A percentile compares a stretch with the other conserved stretches of the same genome.
Evolutionary conservation across 2,113 vertebrate species (phyloP).

Genomic region (Bos indicus): DNA sequence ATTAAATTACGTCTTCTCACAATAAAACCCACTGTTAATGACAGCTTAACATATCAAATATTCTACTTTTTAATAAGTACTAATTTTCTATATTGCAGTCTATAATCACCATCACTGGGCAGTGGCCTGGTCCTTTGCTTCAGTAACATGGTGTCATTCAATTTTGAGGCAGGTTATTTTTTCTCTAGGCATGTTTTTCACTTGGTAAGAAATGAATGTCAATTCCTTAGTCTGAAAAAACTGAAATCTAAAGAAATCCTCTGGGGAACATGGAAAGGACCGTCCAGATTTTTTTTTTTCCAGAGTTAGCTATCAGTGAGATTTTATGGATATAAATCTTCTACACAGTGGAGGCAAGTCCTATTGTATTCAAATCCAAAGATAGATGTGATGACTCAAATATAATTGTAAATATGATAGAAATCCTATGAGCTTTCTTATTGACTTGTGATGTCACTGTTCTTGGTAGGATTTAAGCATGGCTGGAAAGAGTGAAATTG

Average conservation of each 20-base stretch:
- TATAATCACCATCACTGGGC: constrained; percentile 46
- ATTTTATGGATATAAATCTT: not conserved
- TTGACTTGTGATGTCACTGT: not conserved
- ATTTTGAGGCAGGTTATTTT: not conserved
- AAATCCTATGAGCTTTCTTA: not conserved
- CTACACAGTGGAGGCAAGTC: not conserved
- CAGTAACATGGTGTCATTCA: constrained; percentile 19
- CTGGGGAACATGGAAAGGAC: not conserved
- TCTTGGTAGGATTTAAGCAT: not conserved
- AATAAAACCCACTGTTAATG: constrained; percentile 47
- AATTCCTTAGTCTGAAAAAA: not conserved
- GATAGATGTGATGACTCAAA: not conserved
- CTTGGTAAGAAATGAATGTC: not conserved
- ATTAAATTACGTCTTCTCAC: constrained; percentile 20
- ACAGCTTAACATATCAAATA: constrained; percentile 41
- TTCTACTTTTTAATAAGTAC: constrained; percentile 32
- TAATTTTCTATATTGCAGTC: constrained; percentile 41
- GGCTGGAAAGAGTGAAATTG: not conserved
- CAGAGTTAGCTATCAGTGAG: not conserved
- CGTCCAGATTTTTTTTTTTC: not conserved
- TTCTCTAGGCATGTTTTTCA: not conserved
- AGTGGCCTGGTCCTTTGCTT: constrained; percentile 32
- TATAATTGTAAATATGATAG: not conserved
- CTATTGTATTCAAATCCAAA: not conserved
- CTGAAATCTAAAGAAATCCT: not conserved